Conservation (phyloP, 2,797 vertebrate species). For the Pogoniulus pusillus region DNA sequence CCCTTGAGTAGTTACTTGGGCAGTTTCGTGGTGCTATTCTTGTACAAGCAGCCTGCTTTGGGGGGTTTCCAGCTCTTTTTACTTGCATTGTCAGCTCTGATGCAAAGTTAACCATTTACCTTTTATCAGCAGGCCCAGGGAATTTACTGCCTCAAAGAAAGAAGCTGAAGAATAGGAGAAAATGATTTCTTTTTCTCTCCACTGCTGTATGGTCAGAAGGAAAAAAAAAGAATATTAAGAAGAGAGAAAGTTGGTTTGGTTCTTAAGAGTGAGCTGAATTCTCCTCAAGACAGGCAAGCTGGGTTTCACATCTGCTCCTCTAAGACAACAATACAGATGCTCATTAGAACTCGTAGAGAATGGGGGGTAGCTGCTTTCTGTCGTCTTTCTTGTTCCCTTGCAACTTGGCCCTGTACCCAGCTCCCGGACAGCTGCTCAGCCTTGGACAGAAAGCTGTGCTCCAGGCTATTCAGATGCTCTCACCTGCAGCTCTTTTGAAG, state of each 20-base stretch:
- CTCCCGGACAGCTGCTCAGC: not conserved
- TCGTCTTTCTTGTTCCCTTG: not conserved
- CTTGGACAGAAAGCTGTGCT: not conserved
- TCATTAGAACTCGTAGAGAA: not conserved
- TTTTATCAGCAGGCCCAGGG: not conserved
- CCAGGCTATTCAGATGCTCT: not conserved
- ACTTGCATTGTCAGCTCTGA: not conserved
- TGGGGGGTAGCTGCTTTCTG: not conserved
- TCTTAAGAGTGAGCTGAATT: not conserved
- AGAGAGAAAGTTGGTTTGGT: not conserved
- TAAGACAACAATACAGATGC: not conserved
- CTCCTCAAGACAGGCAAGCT: not conserved
- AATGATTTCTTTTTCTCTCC: not conserved
- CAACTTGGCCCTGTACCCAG: not conserved
- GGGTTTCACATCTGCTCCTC: not conserved
- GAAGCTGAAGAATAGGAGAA: not conserved
- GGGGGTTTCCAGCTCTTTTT: not conserved
- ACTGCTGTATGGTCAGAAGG: not conserved
- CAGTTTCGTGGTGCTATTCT: not conserved
- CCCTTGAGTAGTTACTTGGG: not conserved
- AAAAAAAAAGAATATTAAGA: conserved; percentile 11
- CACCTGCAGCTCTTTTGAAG: not conserved
- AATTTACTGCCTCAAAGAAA: not conserved
- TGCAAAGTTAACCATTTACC: not conserved
- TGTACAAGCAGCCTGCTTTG: not conserved